These are phyloP conservation scores for Gambusia yucatana DNA, from an alignment of 2,797 vertebrate species.

Conservation along the genomic window DNA sequence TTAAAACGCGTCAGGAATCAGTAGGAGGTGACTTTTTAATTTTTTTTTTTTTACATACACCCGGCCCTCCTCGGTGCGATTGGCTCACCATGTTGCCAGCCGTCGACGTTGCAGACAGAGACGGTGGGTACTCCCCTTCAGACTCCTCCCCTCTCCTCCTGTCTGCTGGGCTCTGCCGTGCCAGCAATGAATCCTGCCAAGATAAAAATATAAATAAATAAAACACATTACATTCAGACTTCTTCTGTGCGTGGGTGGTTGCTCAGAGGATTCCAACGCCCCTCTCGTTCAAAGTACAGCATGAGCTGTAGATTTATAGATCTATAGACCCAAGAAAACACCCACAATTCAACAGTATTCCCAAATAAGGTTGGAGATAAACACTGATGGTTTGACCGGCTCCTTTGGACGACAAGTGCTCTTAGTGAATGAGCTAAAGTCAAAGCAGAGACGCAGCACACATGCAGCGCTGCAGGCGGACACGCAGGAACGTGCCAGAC, in stretches of 20 bases:
- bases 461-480: slow-evolving; percentile 38
- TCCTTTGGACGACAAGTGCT: slow-evolving; percentile 14
- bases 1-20: slow-evolving; percentile 17
- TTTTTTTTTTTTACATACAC: not conserved
- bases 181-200: slow-evolving; percentile 72
- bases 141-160: slow-evolving; percentile 73
- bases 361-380: not conserved
- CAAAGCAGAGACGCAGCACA: slow-evolving; percentile 36
- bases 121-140: slow-evolving; percentile 62
- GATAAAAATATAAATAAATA: slow-evolving; percentile 15
- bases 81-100: slow-evolving; percentile 82
- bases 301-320: slow-evolving; percentile 14
- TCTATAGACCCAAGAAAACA: not conserved
- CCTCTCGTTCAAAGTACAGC: slow-evolving; percentile 33
- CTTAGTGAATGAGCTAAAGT: slow-evolving; percentile 40
- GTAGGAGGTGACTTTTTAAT: slow-evolving; percentile 1
- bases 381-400: slow-evolving; percentile 12
- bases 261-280: slow-evolving; percentile 28
- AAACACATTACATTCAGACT: slow-evolving; percentile 52
- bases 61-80: slow-evolving; percentile 19
- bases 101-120: slow-evolving; percentile 58
- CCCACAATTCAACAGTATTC: not conserved
- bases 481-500: slow-evolving; percentile 46
- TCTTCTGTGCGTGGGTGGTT: slow-evolving; percentile 22
- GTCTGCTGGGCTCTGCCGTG: slow-evolving; percentile 65